A percentile compares a stretch with the other conserved stretches of the same genome.
Evolutionary conservation across 2,888 invertebrate species (phyloP).

Genomic region (Drosophila hamatofila): DNA sequence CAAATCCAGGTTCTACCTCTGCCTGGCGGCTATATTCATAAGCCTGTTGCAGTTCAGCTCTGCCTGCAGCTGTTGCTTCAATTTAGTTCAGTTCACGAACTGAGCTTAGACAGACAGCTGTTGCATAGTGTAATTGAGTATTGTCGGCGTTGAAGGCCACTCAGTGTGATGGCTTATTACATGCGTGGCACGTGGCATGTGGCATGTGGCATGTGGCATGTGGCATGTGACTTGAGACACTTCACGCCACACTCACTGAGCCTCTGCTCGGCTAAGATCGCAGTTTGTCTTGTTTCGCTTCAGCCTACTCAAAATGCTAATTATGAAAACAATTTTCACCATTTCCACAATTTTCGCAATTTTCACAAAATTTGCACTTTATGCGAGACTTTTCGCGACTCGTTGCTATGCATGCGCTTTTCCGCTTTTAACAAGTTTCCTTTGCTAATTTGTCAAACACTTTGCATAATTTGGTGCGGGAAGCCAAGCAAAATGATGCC

Average conservation of each 20-base stretch:
- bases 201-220: constrained; percentile 14
- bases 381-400: constrained; percentile 55
- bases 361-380: constrained; percentile 55
- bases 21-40: too few relatives aligned
- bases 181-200: constrained; percentile 1
- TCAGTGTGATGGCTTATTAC: constrained; percentile 1
- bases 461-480: constrained; percentile 77
- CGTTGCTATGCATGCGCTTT: constrained; percentile 81
- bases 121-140: neutral
- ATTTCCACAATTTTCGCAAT: constrained; percentile 39
- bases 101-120: neutral
- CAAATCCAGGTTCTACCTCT: neutral
- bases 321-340: constrained; percentile 69
- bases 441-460: constrained; percentile 82
- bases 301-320: constrained; percentile 66
- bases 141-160: neutral
- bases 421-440: constrained; percentile 76
- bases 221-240: constrained; percentile 9
- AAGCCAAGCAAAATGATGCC: constrained; percentile 46
- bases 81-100: neutral
- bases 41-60: neutral
- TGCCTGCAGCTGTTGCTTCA: neutral
- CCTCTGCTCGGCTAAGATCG: neutral
- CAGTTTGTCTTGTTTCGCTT: neutral
- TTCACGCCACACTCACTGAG: too few relatives aligned